Percentiles rank a stretch among this genome's conserved stretches.
Conservation (phyloP, 2,113 vertebrate species). For the Xenotilapia caudafasciata region DNA sequence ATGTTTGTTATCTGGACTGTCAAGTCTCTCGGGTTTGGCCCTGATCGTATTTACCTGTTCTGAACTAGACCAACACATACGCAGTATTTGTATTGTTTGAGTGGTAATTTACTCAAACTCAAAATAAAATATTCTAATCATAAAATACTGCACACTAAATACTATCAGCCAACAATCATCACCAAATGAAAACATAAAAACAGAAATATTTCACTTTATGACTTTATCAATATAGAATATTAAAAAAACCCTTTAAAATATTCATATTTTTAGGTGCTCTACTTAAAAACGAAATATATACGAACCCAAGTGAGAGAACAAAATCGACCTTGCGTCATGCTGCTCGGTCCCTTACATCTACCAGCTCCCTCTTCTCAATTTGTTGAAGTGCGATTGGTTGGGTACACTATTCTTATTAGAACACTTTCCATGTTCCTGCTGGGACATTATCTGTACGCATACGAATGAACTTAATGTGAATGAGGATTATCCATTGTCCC, state of each 20-base stretch:
- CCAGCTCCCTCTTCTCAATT: background rate
- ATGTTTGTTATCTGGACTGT: background rate
- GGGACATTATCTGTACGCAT: slow-evolving; percentile 7
- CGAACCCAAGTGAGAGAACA: background rate
- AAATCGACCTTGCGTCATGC: background rate
- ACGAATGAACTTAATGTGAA: background rate
- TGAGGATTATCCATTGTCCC: slow-evolving; percentile 4
- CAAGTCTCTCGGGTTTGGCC: rapidly evolving
- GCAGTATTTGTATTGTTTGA: background rate
- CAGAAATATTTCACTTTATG: background rate
- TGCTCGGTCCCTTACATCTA: background rate
- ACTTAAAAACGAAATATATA: background rate
- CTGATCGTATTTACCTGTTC: background rate
- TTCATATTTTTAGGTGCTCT: background rate
- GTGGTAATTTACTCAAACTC: background rate
- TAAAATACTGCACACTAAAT: background rate
- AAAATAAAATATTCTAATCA: background rate
- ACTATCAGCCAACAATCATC: background rate
- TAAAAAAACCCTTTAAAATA: rapidly evolving
- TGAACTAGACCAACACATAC: background rate
- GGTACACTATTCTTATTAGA: slow-evolving; percentile 1
- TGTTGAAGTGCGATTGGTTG: background rate
- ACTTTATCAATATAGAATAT: background rate
- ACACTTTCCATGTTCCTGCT: background rate
- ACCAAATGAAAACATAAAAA: background rate